A percentile compares a stretch with the other conserved stretches of the same genome.
These are phyloP conservation scores for Palloptera scutellata DNA, from an alignment of 2,888 invertebrate genomes.

Conservation along the genomic window DNA sequence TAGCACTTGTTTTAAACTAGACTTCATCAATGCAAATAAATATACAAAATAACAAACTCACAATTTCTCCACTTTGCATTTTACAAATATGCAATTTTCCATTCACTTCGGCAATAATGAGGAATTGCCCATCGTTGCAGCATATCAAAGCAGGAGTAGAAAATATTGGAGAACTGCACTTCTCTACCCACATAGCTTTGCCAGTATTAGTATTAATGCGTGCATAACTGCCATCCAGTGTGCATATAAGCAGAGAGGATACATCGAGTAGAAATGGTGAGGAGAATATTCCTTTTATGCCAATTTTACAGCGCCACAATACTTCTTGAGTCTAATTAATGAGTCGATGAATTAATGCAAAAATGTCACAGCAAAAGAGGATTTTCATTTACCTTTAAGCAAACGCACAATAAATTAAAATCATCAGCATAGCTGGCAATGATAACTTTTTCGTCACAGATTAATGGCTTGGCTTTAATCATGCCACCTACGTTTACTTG, in stretches of 20 bases:
- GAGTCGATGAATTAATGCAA: no score
- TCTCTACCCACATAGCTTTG: conserved; percentile 65
- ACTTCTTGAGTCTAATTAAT: conserved; percentile 23
- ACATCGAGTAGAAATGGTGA: conserved; percentile 61
- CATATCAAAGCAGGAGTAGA: conserved; percentile 65
- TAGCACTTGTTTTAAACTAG: no score
- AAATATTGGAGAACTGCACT: conserved; percentile 69
- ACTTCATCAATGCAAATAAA: neutral
- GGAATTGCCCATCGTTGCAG: conserved; percentile 36
- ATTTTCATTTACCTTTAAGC: conserved; percentile 43
- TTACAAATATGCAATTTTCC: conserved; percentile 66
- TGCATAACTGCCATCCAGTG: conserved; percentile 67
- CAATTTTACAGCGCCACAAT: conserved; percentile 54
- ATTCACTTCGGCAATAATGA: conserved; percentile 57
- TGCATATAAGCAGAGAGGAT: conserved; percentile 63
- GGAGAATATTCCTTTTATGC: conserved; percentile 66
- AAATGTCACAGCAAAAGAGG: no score
- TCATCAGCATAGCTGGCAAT: conserved; percentile 66
- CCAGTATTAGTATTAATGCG: conserved; percentile 65
- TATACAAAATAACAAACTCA: conserved; percentile 33
- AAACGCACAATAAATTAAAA: conserved; percentile 55
- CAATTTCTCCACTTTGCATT: conserved; percentile 44
- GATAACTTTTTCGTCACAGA: conserved; percentile 69
- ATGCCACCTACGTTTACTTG: conserved; percentile 65
- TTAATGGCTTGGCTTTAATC: conserved; percentile 65